These are phyloP conservation scores for Dryomyza anilis DNA, from an alignment of 2,888 invertebrate genomes.

Conservation along the genomic window DNA sequence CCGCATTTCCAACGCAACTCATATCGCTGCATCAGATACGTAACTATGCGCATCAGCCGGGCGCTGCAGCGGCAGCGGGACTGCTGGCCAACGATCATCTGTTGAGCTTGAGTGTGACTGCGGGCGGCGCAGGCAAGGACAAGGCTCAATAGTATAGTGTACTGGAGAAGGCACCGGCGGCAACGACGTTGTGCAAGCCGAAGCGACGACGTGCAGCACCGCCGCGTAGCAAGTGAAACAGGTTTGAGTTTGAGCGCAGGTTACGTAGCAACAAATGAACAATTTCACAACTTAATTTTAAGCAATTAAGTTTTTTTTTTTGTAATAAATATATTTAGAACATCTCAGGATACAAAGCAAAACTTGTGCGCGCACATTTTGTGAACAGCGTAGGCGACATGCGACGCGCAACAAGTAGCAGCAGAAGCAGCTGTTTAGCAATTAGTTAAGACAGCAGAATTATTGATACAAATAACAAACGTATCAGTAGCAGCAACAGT, in stretches of 20 bases:
- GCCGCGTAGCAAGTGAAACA: no score
- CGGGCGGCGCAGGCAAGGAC: slow-evolving; percentile 51
- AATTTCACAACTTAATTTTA: neutral
- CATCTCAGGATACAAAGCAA: slow-evolving; percentile 46
- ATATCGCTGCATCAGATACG: slow-evolving; percentile 95
- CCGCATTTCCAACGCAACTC: slow-evolving; percentile 86
- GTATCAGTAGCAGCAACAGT: slow-evolving; percentile 31
- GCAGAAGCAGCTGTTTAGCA: neutral
- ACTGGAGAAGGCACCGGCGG: neutral
- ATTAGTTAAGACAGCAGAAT: neutral
- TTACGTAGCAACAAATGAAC: no score
- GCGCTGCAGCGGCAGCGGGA: slow-evolving; percentile 60
- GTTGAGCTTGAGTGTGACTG: slow-evolving; percentile 61
- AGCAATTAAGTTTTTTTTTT: no score
- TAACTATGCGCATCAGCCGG: slow-evolving; percentile 91
- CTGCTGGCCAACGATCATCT: slow-evolving; percentile 72
- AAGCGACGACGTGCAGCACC: neutral
- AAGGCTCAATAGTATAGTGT: slow-evolving; percentile 57
- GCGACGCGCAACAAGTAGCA: neutral
- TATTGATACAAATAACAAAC: slow-evolving; percentile 1
- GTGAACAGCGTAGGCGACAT: neutral
- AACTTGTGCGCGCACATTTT: neutral
- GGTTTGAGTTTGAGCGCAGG: no score
- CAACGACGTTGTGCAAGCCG: neutral
- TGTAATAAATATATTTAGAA: slow-evolving; percentile 33